Percentiles rank a stretch among this genome's conserved stretches.
Evolutionary conservation across 1,140 invertebrate genomes (phyloP).

Genomic region (Nixonia krombeini): DNA sequence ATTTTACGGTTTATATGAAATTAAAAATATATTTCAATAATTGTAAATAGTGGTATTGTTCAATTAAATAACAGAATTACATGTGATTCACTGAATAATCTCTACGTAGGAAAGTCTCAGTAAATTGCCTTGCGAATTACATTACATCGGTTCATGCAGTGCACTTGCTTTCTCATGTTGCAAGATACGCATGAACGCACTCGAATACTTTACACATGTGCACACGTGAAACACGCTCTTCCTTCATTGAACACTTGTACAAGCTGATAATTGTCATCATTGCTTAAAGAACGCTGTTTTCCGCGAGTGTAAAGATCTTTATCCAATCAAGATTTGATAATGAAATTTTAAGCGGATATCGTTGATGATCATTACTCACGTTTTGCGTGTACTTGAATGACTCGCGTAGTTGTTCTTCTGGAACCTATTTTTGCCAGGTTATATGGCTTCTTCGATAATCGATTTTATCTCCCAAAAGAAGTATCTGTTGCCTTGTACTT

Average conservation of each 20-base stretch:
- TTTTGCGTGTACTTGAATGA: too few relatives aligned
- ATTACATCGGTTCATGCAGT: constrained; percentile 12
- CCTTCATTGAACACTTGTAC: neutral
- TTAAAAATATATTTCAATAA: neutral
- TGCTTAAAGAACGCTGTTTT: constrained; percentile 5
- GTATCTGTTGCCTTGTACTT: too few relatives aligned
- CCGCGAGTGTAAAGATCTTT: too few relatives aligned
- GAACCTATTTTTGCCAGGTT: too few relatives aligned
- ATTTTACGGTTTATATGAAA: too few relatives aligned
- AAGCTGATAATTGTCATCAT: constrained; percentile 19
- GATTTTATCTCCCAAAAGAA: too few relatives aligned
- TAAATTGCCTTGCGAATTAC: constrained; percentile 14
- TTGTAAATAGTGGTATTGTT: constrained; percentile 10
- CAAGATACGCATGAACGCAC: constrained; percentile 10
- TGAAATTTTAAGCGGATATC: too few relatives aligned
- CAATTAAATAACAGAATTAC: constrained; percentile 6
- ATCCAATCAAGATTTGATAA: too few relatives aligned
- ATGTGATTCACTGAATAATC: constrained; percentile 3
- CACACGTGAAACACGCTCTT: constrained; percentile 14
- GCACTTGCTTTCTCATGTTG: constrained; percentile 15
- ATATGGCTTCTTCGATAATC: too few relatives aligned
- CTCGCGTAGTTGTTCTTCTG: too few relatives aligned
- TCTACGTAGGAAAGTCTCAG: constrained; percentile 1
- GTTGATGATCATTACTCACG: too few relatives aligned
- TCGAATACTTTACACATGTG: constrained; percentile 9